These are phyloP conservation scores for Orchesellides sinensis DNA, from an alignment of 2,888 invertebrate genomes.

Conservation along the genomic window DNA sequence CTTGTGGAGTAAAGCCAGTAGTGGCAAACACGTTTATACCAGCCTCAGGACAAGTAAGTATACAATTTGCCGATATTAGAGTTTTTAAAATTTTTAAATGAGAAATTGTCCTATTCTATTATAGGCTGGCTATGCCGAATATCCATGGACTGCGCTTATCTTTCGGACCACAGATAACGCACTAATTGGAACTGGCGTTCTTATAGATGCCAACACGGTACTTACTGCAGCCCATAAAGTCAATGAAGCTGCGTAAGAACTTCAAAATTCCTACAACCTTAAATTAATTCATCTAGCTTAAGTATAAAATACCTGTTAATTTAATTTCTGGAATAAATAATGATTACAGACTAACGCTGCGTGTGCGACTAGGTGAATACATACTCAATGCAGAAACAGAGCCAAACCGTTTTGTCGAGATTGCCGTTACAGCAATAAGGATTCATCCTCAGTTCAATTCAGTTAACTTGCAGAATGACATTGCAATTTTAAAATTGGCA, in stretches of 20 bases:
- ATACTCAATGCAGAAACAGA: slow-evolving; percentile 83
- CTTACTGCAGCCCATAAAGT: slow-evolving; percentile 87
- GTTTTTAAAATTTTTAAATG: neutral
- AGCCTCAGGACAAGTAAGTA: slow-evolving; percentile 46
- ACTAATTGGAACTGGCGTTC: slow-evolving; percentile 84
- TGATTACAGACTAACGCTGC: slow-evolving; percentile 76
- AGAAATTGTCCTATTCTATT: neutral
- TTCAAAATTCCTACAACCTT: neutral
- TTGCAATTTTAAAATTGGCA: slow-evolving; percentile 86
- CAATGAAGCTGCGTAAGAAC: slow-evolving; percentile 35
- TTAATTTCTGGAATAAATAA: neutral
- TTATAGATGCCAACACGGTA: slow-evolving; percentile 80
- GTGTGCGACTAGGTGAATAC: slow-evolving; percentile 87
- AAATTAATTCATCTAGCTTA: neutral
- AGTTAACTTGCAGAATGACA: slow-evolving; percentile 86
- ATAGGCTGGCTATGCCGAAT: slow-evolving; percentile 83
- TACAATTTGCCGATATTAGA: too few species aligned
- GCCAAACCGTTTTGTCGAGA: slow-evolving; percentile 82
- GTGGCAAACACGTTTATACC: slow-evolving; percentile 38
- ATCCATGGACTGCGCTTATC: slow-evolving; percentile 84
- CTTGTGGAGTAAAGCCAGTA: slow-evolving; percentile 46
- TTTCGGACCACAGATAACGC: slow-evolving; percentile 80
- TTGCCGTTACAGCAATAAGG: slow-evolving; percentile 80
- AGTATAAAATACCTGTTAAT: neutral
- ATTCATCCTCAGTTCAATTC: slow-evolving; percentile 84